phyloP scores from a whole-genome alignment of 2,797 vertebrate species.

The Helarctos malayanus region DNA sequence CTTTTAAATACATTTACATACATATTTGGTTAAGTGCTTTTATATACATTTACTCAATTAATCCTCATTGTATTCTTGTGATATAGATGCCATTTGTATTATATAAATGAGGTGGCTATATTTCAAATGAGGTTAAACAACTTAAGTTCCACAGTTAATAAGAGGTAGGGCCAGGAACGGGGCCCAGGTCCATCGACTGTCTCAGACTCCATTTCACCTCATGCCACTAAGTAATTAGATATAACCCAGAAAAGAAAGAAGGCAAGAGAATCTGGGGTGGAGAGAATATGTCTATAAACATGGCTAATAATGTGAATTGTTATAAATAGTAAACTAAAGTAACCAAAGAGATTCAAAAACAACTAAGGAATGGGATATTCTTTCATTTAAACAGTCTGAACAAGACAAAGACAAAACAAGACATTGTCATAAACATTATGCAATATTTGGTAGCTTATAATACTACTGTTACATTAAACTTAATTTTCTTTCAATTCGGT shows the following conservation, averaged over 20 bases:
- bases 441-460: neutral
- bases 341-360: conserved; percentile 48
- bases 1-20: neutral
- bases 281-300: neutral
- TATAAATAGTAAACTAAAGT: neutral
- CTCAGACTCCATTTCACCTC: neutral
- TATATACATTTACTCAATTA: neutral
- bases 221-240: neutral
- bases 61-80: neutral
- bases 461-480: conserved; percentile 50
- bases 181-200: neutral
- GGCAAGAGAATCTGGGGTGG: neutral
- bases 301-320: neutral
- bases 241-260: conserved; percentile 6
- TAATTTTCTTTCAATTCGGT: conserved; percentile 39
- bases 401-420: conserved; percentile 31
- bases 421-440: neutral
- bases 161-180: neutral
- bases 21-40: neutral
- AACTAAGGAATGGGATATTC: neutral
- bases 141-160: neutral
- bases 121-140: neutral
- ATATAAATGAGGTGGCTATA: neutral
- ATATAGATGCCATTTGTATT: neutral
- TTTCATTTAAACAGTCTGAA: conserved; percentile 54